Evolutionary conservation across 2,797 vertebrate species (phyloP).

Genomic region (Sebastes diaconus): DNA sequence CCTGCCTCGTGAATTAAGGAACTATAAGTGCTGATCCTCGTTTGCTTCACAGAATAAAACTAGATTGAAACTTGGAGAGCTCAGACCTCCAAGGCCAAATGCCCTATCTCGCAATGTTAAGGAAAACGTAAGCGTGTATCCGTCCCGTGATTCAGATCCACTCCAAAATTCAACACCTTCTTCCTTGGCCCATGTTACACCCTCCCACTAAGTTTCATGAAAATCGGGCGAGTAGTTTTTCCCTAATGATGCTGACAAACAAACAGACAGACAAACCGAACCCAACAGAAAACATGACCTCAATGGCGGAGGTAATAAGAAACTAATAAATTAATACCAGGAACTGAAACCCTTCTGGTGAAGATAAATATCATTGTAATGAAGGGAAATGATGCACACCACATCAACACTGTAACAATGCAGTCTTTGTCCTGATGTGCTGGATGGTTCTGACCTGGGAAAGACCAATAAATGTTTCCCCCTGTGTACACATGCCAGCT

Average conservation of each 20-base stretch:
- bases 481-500: slow-evolving; percentile 37
- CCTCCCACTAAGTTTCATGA: neutral
- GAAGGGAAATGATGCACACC: neutral
- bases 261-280: neutral
- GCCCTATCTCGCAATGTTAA: neutral
- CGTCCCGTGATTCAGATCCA: neutral
- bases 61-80: neutral
- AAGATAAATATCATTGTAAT: neutral
- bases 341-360: neutral
- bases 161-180: neutral
- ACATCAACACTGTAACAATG: slow-evolving; percentile 42
- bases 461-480: slow-evolving; percentile 45
- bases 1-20: neutral
- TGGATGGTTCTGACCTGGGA: slow-evolving; percentile 47
- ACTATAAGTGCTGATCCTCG: neutral
- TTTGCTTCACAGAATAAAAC: neutral
- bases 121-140: neutral
- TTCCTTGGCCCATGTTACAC: neutral
- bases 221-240: neutral
- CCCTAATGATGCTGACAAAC: neutral
- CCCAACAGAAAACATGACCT: neutral
- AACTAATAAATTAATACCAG: slow-evolving; percentile 12
- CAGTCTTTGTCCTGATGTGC: slow-evolving; percentile 39
- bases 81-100: neutral
- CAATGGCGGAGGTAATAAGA: neutral